These are phyloP conservation scores for Pachypanchax playfairii DNA, from an alignment of 2,113 vertebrate species.

Conservation along the genomic window DNA sequence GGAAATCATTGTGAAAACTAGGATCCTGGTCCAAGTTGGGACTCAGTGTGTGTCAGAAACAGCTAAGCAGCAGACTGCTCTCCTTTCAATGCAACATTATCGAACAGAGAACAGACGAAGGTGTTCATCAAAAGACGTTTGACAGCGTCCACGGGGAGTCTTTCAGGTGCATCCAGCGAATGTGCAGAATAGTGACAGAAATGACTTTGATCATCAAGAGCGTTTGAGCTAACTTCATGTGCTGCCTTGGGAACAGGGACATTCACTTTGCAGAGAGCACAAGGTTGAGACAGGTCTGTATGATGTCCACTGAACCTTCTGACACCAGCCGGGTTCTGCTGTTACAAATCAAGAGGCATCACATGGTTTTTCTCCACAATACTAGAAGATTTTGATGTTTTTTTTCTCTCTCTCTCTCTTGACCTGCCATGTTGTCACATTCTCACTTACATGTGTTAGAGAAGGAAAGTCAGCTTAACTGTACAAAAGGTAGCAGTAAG, in stretches of 20 bases:
- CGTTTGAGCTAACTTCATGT: constrained; percentile 8
- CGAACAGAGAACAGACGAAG: constrained; percentile 2
- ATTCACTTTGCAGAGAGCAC: background rate
- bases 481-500: background rate
- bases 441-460: background rate
- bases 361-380: constrained; percentile 6
- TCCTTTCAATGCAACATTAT: background rate
- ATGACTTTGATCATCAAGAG: constrained; percentile 17
- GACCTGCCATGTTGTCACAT: constrained; percentile 3
- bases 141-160: constrained; percentile 16
- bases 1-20: too few species aligned
- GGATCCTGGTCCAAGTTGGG: background rate
- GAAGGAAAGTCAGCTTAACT: background rate
- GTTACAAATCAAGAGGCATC: constrained; percentile 1
- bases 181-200: constrained; percentile 7
- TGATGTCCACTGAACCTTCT: constrained; percentile 14
- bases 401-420: constrained; percentile 4
- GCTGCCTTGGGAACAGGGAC: background rate
- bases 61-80: background rate
- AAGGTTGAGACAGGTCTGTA: background rate
- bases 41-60: background rate
- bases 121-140: constrained; percentile 8
- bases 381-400: constrained; percentile 3
- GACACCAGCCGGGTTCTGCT: background rate
- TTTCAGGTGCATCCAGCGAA: constrained; percentile 12